These are phyloP conservation scores for Criorhina ranunculi DNA, from an alignment of 2,888 invertebrate species.

Conservation along the genomic window DNA sequence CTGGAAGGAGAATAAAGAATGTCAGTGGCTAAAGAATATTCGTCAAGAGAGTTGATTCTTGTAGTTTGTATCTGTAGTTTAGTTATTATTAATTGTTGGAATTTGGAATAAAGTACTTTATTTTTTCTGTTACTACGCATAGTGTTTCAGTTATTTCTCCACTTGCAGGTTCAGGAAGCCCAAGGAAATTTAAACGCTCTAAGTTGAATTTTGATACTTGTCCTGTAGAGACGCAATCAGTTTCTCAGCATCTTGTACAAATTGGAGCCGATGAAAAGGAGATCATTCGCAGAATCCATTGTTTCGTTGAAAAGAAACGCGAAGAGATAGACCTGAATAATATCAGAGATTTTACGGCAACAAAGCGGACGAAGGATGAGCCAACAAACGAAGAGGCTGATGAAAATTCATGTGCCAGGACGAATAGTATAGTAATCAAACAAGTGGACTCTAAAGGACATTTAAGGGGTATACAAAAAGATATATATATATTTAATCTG, in stretches of 20 bases:
- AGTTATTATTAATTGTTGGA: slow-evolving; percentile 10
- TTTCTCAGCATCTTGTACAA: slow-evolving; percentile 87
- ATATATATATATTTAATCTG: slow-evolving; percentile 11
- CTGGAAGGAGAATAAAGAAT: slow-evolving; percentile 94
- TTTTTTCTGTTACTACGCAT: slow-evolving; percentile 32
- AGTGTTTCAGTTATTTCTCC: slow-evolving; percentile 28
- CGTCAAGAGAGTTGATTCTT: slow-evolving; percentile 83
- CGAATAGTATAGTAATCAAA: slow-evolving; percentile 89
- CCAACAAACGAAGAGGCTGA: slow-evolving; percentile 45
- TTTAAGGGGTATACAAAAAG: slow-evolving; percentile 87
- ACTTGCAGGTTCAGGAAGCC: slow-evolving; percentile 50
- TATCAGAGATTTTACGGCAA: slow-evolving; percentile 89
- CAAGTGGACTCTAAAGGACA: slow-evolving; percentile 91
- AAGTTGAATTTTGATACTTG: slow-evolving; percentile 77
- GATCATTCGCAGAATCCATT: slow-evolving; percentile 88
- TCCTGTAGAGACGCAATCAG: slow-evolving; percentile 78
- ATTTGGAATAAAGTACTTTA: slow-evolving; percentile 65
- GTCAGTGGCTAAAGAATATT: slow-evolving; percentile 89
- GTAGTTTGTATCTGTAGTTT: slow-evolving; percentile 71
- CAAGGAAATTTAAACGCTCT: slow-evolving; percentile 62
- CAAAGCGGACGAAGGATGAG: slow-evolving; percentile 69
- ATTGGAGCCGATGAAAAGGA: slow-evolving; percentile 89
- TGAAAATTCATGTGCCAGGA: slow-evolving; percentile 89
- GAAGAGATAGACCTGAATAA: slow-evolving; percentile 90
- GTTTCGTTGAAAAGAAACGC: slow-evolving; percentile 91